Conservation (phyloP, 2,113 vertebrate species). For the Ariopsis seemanni region DNA sequence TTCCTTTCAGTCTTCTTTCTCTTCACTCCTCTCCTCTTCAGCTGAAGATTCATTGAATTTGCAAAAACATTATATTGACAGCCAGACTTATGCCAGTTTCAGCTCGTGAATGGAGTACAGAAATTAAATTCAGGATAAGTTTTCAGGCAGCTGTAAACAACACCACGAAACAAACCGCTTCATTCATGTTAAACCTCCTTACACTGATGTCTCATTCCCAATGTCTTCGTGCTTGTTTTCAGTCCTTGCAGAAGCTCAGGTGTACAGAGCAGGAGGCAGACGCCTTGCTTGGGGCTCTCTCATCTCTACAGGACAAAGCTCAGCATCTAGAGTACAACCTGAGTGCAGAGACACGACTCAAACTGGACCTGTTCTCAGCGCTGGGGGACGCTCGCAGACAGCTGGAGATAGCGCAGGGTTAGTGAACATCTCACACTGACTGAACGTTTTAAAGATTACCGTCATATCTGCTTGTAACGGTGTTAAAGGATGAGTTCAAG, state of each 20-base stretch:
- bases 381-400: slow-evolving; percentile 78
- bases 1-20: not conserved
- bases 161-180: not conserved
- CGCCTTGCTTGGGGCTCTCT: slow-evolving; percentile 75
- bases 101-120: not conserved
- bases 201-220: not conserved
- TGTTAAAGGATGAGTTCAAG: not conserved
- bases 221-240: slow-evolving; percentile 18
- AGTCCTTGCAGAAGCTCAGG: slow-evolving; percentile 74
- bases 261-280: slow-evolving; percentile 75
- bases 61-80: not conserved
- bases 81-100: not conserved
- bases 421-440: not conserved
- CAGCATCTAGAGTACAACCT: slow-evolving; percentile 82
- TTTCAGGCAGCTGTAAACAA: not conserved
- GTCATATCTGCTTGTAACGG: not conserved
- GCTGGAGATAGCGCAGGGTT: slow-evolving; percentile 79
- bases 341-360: slow-evolving; percentile 80
- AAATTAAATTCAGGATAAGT: not conserved
- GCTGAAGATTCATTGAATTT: not conserved
- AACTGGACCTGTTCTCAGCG: slow-evolving; percentile 80
- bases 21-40: not conserved
- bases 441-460: not conserved
- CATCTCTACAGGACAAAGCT: slow-evolving; percentile 79
- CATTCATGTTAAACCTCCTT: not conserved